phyloP scores from a whole-genome alignment of 2,797 vertebrate species.

The Tamandua tetradactyla region DNA sequence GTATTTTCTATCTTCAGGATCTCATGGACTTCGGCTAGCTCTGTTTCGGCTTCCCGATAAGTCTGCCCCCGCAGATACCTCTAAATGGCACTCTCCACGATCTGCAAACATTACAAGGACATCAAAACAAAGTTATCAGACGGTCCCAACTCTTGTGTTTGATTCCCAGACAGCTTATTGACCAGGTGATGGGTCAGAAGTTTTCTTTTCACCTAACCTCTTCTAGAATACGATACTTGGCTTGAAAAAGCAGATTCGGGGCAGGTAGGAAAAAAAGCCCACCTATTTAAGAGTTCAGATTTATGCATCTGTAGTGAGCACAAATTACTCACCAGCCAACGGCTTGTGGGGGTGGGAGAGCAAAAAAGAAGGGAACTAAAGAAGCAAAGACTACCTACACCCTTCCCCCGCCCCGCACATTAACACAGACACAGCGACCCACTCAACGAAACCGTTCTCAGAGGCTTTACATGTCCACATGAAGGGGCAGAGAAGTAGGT shows the following conservation, averaged over 20 bases:
- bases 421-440: not conserved
- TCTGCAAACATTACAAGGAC: conserved; percentile 79
- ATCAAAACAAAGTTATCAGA: conserved; percentile 77
- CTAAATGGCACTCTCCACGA: conserved; percentile 66
- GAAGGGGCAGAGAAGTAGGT: not conserved
- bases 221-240: not conserved
- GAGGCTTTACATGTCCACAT: conserved; percentile 1
- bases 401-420: not conserved
- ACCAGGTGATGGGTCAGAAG: not conserved
- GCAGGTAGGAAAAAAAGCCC: not conserved
- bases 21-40: conserved; percentile 75
- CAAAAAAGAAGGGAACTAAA: not conserved
- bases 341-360: not conserved
- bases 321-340: not conserved
- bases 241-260: not conserved
- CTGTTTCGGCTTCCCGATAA: conserved; percentile 63
- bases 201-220: conserved; percentile 55
- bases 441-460: not conserved
- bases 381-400: not conserved
- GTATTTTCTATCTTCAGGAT: conserved; percentile 22
- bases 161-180: conserved; percentile 53
- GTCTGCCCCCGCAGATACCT: conserved; percentile 52
- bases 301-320: not conserved
- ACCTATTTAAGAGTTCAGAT: not conserved
- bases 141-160: conserved; percentile 64